phyloP scores from a whole-genome alignment of 2,797 vertebrate genomes.

The Anguilla marmorata region DNA sequence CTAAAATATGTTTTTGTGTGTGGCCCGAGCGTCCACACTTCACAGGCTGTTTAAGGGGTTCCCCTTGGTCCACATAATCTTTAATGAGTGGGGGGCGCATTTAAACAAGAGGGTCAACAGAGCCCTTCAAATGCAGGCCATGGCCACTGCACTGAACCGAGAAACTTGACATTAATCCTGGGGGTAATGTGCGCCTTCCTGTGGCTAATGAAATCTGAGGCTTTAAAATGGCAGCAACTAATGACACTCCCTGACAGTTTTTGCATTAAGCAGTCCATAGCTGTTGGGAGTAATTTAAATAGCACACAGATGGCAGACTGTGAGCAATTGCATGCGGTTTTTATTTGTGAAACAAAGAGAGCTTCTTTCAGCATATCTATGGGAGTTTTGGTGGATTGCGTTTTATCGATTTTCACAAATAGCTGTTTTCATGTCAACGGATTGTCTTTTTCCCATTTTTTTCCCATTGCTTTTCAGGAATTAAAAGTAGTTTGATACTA shows the following conservation, averaged over 20 bases:
- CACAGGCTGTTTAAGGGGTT: constrained; percentile 19
- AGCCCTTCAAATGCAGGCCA: constrained; percentile 10
- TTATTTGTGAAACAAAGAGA: constrained; percentile 33
- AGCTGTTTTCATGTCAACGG: constrained; percentile 11
- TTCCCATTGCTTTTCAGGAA: not conserved
- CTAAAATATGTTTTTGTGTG: constrained; percentile 1
- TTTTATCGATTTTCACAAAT: constrained; percentile 13
- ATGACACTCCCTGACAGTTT: constrained; percentile 37
- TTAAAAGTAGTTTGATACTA: constrained; percentile 16
- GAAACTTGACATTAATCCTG: constrained; percentile 41
- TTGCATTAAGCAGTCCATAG: constrained; percentile 37
- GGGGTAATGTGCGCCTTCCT: constrained; percentile 38
- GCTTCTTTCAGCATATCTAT: constrained; percentile 28
- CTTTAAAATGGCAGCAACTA: constrained; percentile 32
- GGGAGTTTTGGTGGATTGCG: not conserved
- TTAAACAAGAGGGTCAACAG: constrained; percentile 27
- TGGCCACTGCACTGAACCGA: constrained; percentile 19
- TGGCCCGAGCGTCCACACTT: constrained; percentile 11
- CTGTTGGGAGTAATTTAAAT: constrained; percentile 34
- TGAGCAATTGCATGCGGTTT: constrained; percentile 25
- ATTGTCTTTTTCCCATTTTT: not conserved
- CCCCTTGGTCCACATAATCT: constrained; percentile 25
- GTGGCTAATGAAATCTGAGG: constrained; percentile 37
- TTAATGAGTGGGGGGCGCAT: constrained; percentile 25
- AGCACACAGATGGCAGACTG: constrained; percentile 35